Conservation (phyloP, 2,888 invertebrate genomes). For the Pachycephus smyrnensis region DNA sequence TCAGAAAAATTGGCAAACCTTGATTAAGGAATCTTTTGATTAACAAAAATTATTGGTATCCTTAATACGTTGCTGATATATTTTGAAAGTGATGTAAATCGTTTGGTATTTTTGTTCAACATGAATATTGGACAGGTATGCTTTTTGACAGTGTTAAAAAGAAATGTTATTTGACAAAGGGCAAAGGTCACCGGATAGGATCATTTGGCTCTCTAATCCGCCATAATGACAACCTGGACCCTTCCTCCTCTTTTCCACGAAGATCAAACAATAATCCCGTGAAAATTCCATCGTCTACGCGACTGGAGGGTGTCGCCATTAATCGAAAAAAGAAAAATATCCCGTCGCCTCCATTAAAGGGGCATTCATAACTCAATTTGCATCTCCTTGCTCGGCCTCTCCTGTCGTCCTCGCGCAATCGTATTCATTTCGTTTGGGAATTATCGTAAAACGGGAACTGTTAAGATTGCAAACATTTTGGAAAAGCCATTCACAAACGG, state of each 20-base stretch:
- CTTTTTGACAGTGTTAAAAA: neutral
- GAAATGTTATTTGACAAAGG: neutral
- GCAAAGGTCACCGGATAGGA: neutral
- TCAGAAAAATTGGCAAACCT: neutral
- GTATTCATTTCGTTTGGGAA: conserved; percentile 3
- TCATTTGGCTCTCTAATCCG: neutral
- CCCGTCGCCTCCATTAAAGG: conserved; percentile 26
- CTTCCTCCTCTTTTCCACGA: neutral
- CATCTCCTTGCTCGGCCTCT: conserved; percentile 19
- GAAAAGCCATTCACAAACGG: neutral
- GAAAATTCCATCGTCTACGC: conserved; percentile 27
- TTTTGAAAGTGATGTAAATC: too few species aligned
- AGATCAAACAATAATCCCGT: conserved; percentile 22
- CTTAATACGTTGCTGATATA: too few species aligned
- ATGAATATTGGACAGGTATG: too few species aligned
- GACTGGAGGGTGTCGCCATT: conserved; percentile 26
- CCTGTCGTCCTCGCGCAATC: neutral
- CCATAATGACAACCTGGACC: neutral
- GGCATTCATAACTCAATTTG: conserved; percentile 35
- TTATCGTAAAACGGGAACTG: neutral
- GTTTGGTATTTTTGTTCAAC: too few species aligned
- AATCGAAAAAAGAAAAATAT: conserved; percentile 30
- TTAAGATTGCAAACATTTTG: neutral
- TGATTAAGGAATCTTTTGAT: too few species aligned
- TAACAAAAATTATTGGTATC: too few species aligned